A percentile compares a stretch with the other conserved stretches of the same genome.
Conservation (phyloP, 2,113 vertebrate species). For the Chamaetylas fuelleborni region DNA sequence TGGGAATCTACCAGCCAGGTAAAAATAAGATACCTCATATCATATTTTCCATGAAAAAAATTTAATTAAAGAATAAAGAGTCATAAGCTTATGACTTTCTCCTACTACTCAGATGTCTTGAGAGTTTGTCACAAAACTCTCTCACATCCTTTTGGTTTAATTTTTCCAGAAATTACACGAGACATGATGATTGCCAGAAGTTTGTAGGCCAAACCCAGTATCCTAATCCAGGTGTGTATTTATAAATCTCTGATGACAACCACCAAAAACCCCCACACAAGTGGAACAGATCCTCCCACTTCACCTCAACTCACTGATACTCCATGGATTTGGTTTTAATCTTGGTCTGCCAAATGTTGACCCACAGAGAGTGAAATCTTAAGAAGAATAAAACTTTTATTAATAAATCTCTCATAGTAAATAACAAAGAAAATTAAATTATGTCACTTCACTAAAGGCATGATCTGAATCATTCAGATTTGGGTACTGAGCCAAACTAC, state of each 20-base stretch:
- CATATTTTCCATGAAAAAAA: background rate
- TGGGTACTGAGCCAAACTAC: background rate
- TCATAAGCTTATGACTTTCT: background rate
- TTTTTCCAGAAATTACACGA: background rate
- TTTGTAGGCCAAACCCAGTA: background rate
- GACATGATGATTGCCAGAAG: background rate
- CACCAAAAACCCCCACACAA: fast-evolving
- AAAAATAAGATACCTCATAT: background rate
- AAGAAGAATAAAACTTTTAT: background rate
- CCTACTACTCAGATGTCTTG: background rate
- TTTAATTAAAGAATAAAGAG: background rate
- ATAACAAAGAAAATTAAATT: background rate
- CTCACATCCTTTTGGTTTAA: background rate
- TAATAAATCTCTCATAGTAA: background rate
- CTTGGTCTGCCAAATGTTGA: background rate
- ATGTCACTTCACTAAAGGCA: background rate
- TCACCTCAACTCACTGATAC: background rate
- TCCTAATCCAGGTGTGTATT: background rate
- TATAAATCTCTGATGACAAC: background rate
- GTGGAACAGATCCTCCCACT: background rate
- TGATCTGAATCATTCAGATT: background rate
- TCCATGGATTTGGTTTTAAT: background rate
- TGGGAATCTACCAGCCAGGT: background rate
- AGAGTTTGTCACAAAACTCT: background rate
- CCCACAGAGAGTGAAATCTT: background rate